A percentile compares a stretch with the other conserved stretches of the same genome.
Conservation (phyloP, 1,140 invertebrate species). For the Papilio xuthus region DNA sequence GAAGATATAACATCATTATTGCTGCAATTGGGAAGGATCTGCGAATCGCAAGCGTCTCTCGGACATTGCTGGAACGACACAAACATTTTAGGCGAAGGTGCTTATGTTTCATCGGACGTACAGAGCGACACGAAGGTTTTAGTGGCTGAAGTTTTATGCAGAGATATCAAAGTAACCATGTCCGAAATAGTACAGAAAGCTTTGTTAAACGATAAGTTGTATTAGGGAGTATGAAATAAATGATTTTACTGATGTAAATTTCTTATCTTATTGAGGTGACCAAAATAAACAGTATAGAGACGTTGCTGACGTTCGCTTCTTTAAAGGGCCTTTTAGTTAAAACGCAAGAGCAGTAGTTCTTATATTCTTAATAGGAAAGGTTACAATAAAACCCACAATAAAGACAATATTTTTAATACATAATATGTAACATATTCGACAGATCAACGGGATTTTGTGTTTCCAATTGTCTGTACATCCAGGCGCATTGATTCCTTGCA, state of each 20-base stretch:
- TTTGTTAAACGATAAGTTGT: slow-evolving; percentile 82
- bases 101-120: slow-evolving; percentile 79
- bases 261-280: background rate
- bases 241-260: slow-evolving; percentile 35
- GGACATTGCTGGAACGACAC: slow-evolving; percentile 84
- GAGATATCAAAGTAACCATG: slow-evolving; percentile 85
- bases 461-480: slow-evolving; percentile 87
- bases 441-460: slow-evolving; percentile 83
- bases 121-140: slow-evolving; percentile 80
- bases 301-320: background rate
- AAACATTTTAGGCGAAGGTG: slow-evolving; percentile 79
- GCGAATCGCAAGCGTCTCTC: slow-evolving; percentile 90
- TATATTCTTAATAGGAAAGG: background rate
- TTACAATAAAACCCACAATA: background rate
- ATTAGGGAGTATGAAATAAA: slow-evolving; percentile 64
- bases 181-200: slow-evolving; percentile 83
- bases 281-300: background rate
- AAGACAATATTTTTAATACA: slow-evolving; percentile 61
- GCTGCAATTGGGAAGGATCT: slow-evolving; percentile 92
- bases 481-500: slow-evolving; percentile 88
- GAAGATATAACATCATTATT: slow-evolving; percentile 94
- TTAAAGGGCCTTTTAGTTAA: background rate
- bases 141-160: slow-evolving; percentile 83
- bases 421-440: slow-evolving; percentile 72
- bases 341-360: background rate